Percentiles rank a stretch among this genome's conserved stretches.
Conservation (phyloP, 2,888 invertebrate genomes). For the Sphaerophoria rueppellii region DNA sequence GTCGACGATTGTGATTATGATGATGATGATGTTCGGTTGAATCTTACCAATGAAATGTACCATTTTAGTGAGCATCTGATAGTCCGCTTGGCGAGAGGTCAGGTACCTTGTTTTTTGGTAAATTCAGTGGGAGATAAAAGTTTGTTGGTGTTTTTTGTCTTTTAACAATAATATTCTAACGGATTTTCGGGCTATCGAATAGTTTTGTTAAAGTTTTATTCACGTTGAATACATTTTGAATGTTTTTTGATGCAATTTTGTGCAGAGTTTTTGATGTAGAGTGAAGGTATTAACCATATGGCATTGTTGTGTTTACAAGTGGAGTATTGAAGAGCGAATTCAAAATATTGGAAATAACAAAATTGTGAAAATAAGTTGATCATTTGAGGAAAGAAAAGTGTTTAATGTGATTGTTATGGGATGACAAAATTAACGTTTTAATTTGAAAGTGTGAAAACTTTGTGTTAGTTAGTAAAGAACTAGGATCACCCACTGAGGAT, state of each 20-base stretch:
- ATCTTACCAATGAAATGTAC: constrained; percentile 75
- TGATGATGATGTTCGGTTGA: constrained; percentile 69
- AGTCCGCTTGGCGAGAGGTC: constrained; percentile 82
- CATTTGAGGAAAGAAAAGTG: constrained; percentile 3
- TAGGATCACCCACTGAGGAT: constrained; percentile 16
- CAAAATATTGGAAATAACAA: constrained; percentile 9
- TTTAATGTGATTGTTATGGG: constrained; percentile 53
- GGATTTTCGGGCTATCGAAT: constrained; percentile 35
- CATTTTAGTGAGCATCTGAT: constrained; percentile 82
- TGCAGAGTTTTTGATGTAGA: not conserved
- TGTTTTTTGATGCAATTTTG: not conserved
- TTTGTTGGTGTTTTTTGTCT: constrained; percentile 42
- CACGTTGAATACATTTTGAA: not conserved
- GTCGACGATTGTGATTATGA: constrained; percentile 55
- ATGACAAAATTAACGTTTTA: constrained; percentile 36
- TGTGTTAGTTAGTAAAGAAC: constrained; percentile 52
- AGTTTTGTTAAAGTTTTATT: constrained; percentile 31
- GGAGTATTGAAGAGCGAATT: too few relatives aligned
- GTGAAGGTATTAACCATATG: not conserved
- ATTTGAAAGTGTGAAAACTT: constrained; percentile 47
- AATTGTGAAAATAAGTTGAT: not conserved
- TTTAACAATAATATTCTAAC: constrained; percentile 27
- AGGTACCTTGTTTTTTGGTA: constrained; percentile 71
- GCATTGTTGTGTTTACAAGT: too few relatives aligned
- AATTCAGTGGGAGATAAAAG: constrained; percentile 61